A percentile compares a stretch with the other conserved stretches of the same genome.
Conservation (phyloP, 2,113 vertebrate species). For the Chiloscyllium plagiosum region DNA sequence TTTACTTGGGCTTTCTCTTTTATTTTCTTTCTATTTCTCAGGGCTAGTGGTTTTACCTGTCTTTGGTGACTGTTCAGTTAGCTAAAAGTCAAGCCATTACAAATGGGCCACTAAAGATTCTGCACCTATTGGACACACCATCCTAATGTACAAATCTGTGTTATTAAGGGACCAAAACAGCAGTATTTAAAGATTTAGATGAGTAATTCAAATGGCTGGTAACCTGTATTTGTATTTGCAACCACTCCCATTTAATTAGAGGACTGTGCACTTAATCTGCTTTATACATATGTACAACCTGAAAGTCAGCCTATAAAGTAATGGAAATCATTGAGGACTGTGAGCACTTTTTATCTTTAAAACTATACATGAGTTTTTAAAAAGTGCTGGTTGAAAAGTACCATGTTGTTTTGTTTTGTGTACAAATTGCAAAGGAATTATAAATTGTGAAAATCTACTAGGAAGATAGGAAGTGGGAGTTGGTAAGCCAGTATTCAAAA, state of each 20-base stretch:
- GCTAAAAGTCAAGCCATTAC: not conserved
- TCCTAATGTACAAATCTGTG: not conserved
- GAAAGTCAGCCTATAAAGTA: not conserved
- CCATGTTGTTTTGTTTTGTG: too few species aligned
- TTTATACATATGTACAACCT: not conserved
- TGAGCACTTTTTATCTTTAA: not conserved
- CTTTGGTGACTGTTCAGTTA: not conserved
- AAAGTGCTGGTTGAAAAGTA: not conserved
- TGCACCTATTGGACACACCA: not conserved
- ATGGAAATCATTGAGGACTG: not conserved
- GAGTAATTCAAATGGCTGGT: not conserved
- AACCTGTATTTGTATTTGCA: not conserved
- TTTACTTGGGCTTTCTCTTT: not conserved
- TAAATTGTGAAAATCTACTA: not conserved
- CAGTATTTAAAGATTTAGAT: not conserved
- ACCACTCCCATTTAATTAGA: not conserved
- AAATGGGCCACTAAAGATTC: not conserved
- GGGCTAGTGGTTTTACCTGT: not conserved
- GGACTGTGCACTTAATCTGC: not conserved
- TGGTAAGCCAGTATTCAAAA: not conserved
- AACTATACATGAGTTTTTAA: not conserved
- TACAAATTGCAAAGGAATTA: not conserved
- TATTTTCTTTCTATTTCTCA: not conserved
- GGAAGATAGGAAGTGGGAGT: not conserved
- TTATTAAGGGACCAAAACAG: not conserved